Conservation (phyloP, 92 coral and sea anemone species). For the Epizoanthus illoricatus region DNA sequence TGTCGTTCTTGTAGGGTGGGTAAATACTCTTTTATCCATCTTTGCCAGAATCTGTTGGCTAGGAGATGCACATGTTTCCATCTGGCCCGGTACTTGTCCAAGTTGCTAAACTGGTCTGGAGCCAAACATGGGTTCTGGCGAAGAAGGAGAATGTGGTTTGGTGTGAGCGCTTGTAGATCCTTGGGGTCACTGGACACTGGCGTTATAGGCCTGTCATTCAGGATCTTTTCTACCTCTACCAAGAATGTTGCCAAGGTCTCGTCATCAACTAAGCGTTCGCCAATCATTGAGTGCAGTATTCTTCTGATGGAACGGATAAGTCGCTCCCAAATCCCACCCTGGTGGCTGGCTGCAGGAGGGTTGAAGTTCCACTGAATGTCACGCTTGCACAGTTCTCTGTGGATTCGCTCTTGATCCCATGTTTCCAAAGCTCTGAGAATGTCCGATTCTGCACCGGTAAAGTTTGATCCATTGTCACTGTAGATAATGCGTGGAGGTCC, state of each 20-base stretch:
- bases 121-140: conserved; percentile 43
- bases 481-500: conserved; percentile 57
- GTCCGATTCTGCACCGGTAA: conserved; percentile 59
- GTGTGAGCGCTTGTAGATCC: conserved; percentile 67
- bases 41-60: conserved; percentile 49
- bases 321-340: conserved; percentile 59
- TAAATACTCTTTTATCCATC: conserved; percentile 47
- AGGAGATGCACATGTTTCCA: conserved; percentile 57
- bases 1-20: conserved; percentile 59
- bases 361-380: conserved; percentile 54
- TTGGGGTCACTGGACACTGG: conserved; percentile 55
- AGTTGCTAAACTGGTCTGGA: conserved; percentile 40
- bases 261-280: conserved; percentile 54
- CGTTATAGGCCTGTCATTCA: conserved; percentile 63
- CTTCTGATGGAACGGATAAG: conserved; percentile 50
- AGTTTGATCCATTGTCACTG: conserved; percentile 64
- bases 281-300: conserved; percentile 55
- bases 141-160: conserved; percentile 53
- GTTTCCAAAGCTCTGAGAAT: conserved; percentile 33
- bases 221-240: conserved; percentile 52
- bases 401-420: conserved; percentile 52
- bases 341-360: conserved; percentile 57
- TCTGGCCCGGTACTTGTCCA: conserved; percentile 37
- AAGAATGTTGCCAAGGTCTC: conserved; percentile 44
- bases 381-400: conserved; percentile 31